Evolutionary conservation across 2,797 vertebrate genomes (phyloP), one percentile per base, ranked within the genome.

Genomic region (Schizopygopsis malacanthus): DNA sequence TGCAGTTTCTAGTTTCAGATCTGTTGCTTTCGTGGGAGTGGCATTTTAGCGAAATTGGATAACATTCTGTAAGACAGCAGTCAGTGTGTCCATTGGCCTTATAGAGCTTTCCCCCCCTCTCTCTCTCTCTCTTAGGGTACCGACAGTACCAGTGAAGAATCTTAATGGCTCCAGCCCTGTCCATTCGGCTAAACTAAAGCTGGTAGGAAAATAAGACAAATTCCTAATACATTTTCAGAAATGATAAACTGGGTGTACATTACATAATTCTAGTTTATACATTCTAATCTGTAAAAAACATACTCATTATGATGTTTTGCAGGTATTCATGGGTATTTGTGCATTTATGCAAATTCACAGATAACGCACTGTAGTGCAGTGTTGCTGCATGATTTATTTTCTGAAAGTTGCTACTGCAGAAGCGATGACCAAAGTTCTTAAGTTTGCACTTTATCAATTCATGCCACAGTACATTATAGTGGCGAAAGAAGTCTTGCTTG

Each of bases 71-170:
- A 25, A 47, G 10, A 39, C 22, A 25, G 54, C 39, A 11, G 2
- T 54, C 22, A 25, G 50, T 81, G 33, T 54, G 8, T 79, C 54
- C 41, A 47, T 16, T 52, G 15, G 3, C 3, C 37, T 80, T 33
- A 7, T 4, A 13, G 0, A 59, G 1, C n/a, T 43, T 25, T 54
- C 61, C 33, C 28, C 28, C 28, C 28, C 28, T 2, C 43, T 33
- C 87, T 0, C 89, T 80, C 28, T 28, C 84, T 82, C 69, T 54
- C 90, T 47, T 93, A 99, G 98, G 59, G 97, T 99, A 56, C 98
- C 97, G 59, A 98, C 97, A 0, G 96, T 99, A 81, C 98, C 98
- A 0, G 97, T 99, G 90, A 98, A 98, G 92, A 99, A 99, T 92
- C 96, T 99, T 13, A 98, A 96, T 1, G 97, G 97, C 86, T 97